Evolutionary conservation across 2,797 vertebrate species (phyloP).

Genomic region (Prunella strophiata): DNA sequence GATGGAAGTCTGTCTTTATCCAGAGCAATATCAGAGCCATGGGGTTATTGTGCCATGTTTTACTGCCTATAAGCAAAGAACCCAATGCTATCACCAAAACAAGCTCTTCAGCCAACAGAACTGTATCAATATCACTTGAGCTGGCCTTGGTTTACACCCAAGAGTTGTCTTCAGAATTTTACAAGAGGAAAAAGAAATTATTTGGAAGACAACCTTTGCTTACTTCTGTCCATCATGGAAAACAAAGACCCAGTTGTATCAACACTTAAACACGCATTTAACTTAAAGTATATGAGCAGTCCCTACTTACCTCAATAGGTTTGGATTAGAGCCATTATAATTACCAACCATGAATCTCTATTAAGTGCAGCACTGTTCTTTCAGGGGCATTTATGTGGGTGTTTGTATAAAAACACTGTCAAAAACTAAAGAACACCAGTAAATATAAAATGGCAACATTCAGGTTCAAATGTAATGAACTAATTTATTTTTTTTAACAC

Average conservation of each 20-base stretch:
- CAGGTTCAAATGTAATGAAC: slow-evolving; percentile 63
- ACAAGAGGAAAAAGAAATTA: not conserved
- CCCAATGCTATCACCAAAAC: not conserved
- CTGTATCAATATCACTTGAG: not conserved
- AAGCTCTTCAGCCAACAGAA: not conserved
- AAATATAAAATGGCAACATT: slow-evolving; percentile 46
- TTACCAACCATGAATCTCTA: slow-evolving; percentile 32
- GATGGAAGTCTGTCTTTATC: slow-evolving; percentile 23
- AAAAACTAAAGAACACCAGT: slow-evolving; percentile 45
- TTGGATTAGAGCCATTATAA: slow-evolving; percentile 45
- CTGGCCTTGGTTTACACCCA: not conserved
- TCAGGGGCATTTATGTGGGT: slow-evolving; percentile 44
- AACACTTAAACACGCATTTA: not conserved
- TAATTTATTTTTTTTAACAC: slow-evolving; percentile 63
- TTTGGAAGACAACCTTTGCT: not conserved
- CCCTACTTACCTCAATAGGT: slow-evolving; percentile 16
- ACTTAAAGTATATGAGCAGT: not conserved
- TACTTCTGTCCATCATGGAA: not conserved
- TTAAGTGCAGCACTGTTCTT: slow-evolving; percentile 37
- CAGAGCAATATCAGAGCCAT: not conserved
- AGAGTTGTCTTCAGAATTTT: not conserved
- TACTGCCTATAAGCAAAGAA: slow-evolving; percentile 1
- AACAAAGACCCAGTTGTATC: slow-evolving; percentile 3
- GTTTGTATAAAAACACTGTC: slow-evolving; percentile 65
- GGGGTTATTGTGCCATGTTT: not conserved